Base-by-base conservation (phyloP, 2,797 vertebrate genomes). In the Triplophysa yarkandensis region DNA sequence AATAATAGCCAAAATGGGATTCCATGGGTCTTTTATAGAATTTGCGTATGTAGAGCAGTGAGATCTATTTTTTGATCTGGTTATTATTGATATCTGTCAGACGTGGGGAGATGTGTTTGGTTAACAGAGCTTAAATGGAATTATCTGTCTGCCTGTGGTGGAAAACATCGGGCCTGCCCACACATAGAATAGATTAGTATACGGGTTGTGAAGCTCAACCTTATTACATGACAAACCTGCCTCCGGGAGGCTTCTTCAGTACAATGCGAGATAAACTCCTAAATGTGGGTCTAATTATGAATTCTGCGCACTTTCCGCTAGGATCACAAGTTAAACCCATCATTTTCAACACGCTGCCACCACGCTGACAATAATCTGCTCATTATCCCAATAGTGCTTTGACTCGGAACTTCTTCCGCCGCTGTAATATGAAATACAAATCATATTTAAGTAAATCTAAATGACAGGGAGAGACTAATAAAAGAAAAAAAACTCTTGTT, bases 351-450 rank as follows among this genome's bases (percentile, higher is more conserved):
- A 39, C 69, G 3, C 13, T 58, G 54, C 11, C 23, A 8, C 44
- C 9, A 28, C 21, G 25, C 32, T 5, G 64, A 57, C 63, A 34
- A 48, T 44, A 30, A 50, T 50, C 52, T 55, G 32, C 46, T 68
- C 25, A 68, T 68, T 65, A 57, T 66, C 36, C 44, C 17, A 57
- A 34, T 52, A 43, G 14, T 46, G 19, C 14, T 46, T 58, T 34
- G 16, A 57, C 28, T 41, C 21, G 36, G 9, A 50, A 52, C 34
- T 23, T 39, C 60, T 68, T 82, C 78, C 6, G 66, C 79, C 65
- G 16, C 0, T 69, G 55, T 80, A 70, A 87, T 88, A 87, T 85
- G 70, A 83, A 81, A 86, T 86, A 84, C 77, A 85, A 86, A 90
- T 89, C 70, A 76, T 76, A 8, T 81, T 83, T 77, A 63, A 82